phyloP scores from a whole-genome alignment of 1,140 invertebrate genomes.

The Metaphire vulgaris region DNA sequence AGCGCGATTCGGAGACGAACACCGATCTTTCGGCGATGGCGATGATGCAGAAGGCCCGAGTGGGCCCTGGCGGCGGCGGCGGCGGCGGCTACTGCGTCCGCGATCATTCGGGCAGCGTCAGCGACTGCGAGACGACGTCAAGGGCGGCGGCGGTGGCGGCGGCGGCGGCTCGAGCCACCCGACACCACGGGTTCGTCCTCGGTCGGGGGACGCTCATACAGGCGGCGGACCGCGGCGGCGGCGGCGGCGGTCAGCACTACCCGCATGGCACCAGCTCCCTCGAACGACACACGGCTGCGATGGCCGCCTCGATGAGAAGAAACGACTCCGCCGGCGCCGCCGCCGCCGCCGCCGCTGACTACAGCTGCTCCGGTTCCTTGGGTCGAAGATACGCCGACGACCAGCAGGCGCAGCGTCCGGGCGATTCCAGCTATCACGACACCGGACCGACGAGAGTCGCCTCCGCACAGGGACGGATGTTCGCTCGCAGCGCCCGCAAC shows the following conservation, averaged over 20 bases:
- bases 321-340: too few relatives aligned
- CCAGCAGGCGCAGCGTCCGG: not conserved
- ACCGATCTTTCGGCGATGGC: constrained; percentile 45
- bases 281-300: constrained; percentile 2
- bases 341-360: not conserved
- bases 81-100: constrained; percentile 59
- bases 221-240: constrained; percentile 25
- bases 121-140: constrained; percentile 33
- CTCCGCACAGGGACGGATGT: not conserved
- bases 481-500: not conserved
- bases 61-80: constrained; percentile 63
- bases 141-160: constrained; percentile 1
- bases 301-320: not conserved
- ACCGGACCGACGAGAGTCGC: not conserved
- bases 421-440: not conserved
- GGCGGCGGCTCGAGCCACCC: constrained; percentile 6
- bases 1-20: constrained; percentile 44
- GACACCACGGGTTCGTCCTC: not conserved
- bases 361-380: not conserved
- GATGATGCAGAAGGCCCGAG: constrained; percentile 26
- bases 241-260: constrained; percentile 25
- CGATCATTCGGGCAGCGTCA: constrained; percentile 24
- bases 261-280: constrained; percentile 38
- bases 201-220: not conserved
- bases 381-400: not conserved